Conservation (phyloP, 2,888 invertebrate genomes). For the Zhuqinia jingwanae region DNA sequence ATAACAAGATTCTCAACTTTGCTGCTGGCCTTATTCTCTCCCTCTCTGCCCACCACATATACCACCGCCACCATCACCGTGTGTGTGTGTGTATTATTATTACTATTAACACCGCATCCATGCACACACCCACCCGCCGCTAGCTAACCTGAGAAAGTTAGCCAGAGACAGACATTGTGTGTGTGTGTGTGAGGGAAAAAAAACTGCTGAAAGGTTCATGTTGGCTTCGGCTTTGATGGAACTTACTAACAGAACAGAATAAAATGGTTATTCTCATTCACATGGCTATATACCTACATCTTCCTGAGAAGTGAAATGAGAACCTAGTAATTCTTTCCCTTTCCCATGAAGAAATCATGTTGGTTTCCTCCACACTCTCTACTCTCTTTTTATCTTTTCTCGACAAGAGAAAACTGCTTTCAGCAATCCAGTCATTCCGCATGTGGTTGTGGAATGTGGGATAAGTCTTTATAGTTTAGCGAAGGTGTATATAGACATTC, state of each 20-base stretch:
- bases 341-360: slow-evolving; percentile 7
- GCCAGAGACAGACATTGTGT: not conserved
- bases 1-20: slow-evolving; percentile 79
- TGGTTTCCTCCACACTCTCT: not conserved
- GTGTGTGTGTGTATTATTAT: slow-evolving; percentile 27
- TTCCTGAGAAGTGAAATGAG: slow-evolving; percentile 3
- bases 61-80: slow-evolving; percentile 40
- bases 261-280: slow-evolving; percentile 10
- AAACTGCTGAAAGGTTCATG: slow-evolving; percentile 56
- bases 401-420: slow-evolving; percentile 49
- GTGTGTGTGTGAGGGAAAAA: not conserved
- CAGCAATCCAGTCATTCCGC: slow-evolving; percentile 16
- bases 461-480: not conserved
- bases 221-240: slow-evolving; percentile 28
- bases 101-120: slow-evolving; percentile 31
- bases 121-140: slow-evolving; percentile 33
- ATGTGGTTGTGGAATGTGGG: not conserved
- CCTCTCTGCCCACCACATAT: slow-evolving; percentile 47
- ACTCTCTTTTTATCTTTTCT: not conserved
- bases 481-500: too few relatives aligned
- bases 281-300: slow-evolving; percentile 30
- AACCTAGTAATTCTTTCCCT: not conserved
- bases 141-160: slow-evolving; percentile 55
- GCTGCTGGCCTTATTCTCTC: slow-evolving; percentile 65
- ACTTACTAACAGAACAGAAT: slow-evolving; percentile 4